These are phyloP conservation scores for Carterocephalus palaemon DNA, from an alignment of 2,888 invertebrate species.

Conservation along the genomic window DNA sequence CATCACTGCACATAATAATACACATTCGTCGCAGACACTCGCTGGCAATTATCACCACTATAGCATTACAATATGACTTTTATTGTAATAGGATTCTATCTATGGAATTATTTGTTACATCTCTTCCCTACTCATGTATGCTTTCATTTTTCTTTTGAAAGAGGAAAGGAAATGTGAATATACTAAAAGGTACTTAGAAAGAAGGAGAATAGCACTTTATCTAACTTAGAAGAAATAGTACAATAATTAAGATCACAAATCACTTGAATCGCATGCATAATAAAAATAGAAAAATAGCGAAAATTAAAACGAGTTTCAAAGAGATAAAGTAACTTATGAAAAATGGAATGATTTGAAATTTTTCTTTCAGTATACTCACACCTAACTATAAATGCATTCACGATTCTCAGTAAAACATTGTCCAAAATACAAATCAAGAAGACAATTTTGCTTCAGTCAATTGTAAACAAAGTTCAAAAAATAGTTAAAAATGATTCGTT, in stretches of 20 bases:
- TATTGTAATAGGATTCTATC: slow-evolving; percentile 61
- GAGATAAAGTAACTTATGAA: slow-evolving; percentile 54
- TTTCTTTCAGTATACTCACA: slow-evolving; percentile 75
- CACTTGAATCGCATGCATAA: slow-evolving; percentile 63
- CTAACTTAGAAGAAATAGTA: slow-evolving; percentile 46
- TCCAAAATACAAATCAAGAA: slow-evolving; percentile 60
- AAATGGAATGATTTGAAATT: slow-evolving; percentile 74
- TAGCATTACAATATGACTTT: slow-evolving; percentile 72
- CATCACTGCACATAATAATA: slow-evolving; percentile 67
- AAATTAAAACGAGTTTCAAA: slow-evolving; percentile 55
- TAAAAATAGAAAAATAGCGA: slow-evolving; percentile 61
- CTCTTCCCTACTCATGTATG: slow-evolving; percentile 50
- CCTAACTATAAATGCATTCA: slow-evolving; percentile 56
- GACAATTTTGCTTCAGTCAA: slow-evolving; percentile 70
- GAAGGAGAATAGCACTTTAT: slow-evolving; percentile 47
- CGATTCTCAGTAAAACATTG: slow-evolving; percentile 54
- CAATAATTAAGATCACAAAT: slow-evolving; percentile 45
- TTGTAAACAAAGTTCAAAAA: slow-evolving; percentile 68
- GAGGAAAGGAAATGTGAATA: slow-evolving; percentile 63
- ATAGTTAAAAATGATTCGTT: slow-evolving; percentile 63
- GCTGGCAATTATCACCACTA: slow-evolving; percentile 63
- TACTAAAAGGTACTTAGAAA: slow-evolving; percentile 58
- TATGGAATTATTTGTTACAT: slow-evolving; percentile 68
- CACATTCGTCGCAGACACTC: slow-evolving; percentile 67
- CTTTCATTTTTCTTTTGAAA: slow-evolving; percentile 78